phyloP scores from a whole-genome alignment of 2,797 vertebrate genomes.

The Austrolebias charrua region DNA sequence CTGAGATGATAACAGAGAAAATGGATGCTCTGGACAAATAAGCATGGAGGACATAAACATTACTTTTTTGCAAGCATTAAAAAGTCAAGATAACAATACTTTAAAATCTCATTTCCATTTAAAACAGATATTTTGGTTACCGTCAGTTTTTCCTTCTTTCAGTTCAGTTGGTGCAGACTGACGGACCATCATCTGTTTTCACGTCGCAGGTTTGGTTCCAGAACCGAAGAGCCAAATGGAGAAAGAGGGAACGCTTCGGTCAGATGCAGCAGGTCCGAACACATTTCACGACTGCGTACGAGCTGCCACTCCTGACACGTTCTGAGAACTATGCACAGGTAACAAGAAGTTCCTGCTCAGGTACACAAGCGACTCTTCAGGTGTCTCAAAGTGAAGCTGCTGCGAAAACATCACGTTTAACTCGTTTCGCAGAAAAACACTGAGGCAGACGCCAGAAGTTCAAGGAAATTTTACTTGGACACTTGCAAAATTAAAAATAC shows the following conservation, averaged over 20 bases:
- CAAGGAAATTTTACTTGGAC: too few species aligned
- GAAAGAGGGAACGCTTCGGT: conserved; percentile 97
- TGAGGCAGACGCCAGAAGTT: too few species aligned
- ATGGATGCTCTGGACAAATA: conserved; percentile 32
- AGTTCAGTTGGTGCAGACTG: background rate
- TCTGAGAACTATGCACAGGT: conserved; percentile 99
- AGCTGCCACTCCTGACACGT: conserved; percentile 94
- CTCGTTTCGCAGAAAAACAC: too few species aligned
- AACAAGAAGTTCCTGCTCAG: conserved; percentile 30
- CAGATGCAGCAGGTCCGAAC: conserved; percentile 99
- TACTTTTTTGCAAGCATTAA: conserved; percentile 39
- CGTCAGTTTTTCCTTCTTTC: background rate
- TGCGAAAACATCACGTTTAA: too few species aligned
- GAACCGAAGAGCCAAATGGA: conserved; percentile 97
- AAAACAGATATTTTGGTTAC: too few species aligned
- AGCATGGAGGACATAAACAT: conserved; percentile 18
- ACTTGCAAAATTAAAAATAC: too few species aligned
- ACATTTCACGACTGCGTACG: conserved; percentile 95
- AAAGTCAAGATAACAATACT: conserved; percentile 8
- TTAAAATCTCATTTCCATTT: too few species aligned
- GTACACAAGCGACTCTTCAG: too few species aligned
- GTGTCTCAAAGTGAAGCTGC: too few species aligned
- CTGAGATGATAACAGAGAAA: conserved; percentile 51
- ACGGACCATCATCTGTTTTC: background rate
- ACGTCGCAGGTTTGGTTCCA: conserved; percentile 95